Percentiles rank a stretch among this genome's conserved stretches.
These are phyloP conservation scores for Periophthalmus modestus DNA, from an alignment of 2,113 vertebrate species.

Conservation along the genomic window DNA sequence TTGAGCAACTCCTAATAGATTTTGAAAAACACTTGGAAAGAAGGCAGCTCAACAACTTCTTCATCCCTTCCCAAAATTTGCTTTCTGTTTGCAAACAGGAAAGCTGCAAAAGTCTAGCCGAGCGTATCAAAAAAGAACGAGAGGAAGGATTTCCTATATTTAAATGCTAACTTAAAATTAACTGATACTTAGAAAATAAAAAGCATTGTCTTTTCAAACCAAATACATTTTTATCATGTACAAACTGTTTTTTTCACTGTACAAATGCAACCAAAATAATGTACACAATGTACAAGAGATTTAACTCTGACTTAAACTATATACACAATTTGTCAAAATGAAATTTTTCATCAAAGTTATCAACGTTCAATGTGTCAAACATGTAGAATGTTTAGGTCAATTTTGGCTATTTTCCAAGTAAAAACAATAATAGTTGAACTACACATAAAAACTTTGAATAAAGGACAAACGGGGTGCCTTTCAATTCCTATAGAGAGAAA, in stretches of 20 bases:
- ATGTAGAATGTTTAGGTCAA: neutral
- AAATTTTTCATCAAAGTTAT: neutral
- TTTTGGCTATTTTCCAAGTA: too few species aligned
- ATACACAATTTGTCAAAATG: neutral
- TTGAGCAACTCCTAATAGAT: constrained; percentile 67
- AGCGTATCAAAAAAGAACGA: constrained; percentile 64
- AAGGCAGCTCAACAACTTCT: constrained; percentile 77
- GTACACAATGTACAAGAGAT: neutral
- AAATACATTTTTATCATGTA: neutral
- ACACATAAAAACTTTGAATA: neutral
- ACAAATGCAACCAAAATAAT: neutral
- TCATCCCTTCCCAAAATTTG: constrained; percentile 83
- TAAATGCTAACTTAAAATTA: neutral
- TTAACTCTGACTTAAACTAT: neutral
- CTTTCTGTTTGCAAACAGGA: constrained; percentile 34
- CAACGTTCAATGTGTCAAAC: neutral
- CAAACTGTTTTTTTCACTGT: neutral
- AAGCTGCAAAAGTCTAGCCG: constrained; percentile 56
- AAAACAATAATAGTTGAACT: neutral
- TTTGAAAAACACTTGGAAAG: constrained; percentile 72
- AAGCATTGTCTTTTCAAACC: neutral
- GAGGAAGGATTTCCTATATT: constrained; percentile 80
- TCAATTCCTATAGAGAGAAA: neutral
- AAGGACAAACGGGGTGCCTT: neutral
- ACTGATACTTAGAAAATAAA: neutral